Percentiles rank a stretch among this genome's conserved stretches.
phyloP scores from a whole-genome alignment of 2,113 vertebrate species.

The Tetrao urogallus region DNA sequence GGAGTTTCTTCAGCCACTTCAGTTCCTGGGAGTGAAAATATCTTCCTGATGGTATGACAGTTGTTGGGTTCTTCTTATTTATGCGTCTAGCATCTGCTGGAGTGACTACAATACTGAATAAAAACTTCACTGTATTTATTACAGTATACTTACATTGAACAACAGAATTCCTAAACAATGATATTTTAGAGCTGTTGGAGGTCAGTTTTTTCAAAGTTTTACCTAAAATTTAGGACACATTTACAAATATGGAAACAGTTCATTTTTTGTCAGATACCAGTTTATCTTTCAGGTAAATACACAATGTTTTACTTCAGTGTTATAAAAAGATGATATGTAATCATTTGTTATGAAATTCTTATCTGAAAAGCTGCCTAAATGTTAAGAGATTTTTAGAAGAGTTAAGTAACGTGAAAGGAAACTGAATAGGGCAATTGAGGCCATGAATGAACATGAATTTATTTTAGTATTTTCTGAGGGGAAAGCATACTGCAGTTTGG shows the following conservation, averaged over 20 bases:
- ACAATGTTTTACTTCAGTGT: neutral
- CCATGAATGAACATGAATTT: neutral
- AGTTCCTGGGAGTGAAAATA: neutral
- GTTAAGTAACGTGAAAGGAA: neutral
- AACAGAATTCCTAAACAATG: neutral
- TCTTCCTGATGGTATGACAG: neutral
- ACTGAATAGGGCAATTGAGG: neutral
- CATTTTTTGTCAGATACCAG: neutral
- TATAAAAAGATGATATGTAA: neutral
- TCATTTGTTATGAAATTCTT: neutral
- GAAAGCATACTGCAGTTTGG: neutral
- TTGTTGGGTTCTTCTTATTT: accelerated
- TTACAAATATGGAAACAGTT: neutral
- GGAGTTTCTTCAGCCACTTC: neutral
- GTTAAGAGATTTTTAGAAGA: neutral
- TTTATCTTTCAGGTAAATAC: neutral
- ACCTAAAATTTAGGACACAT: neutral
- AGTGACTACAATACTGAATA: neutral
- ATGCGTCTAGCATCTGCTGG: neutral
- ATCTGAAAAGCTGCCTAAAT: neutral
- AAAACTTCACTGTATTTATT: neutral
- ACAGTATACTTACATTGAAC: neutral
- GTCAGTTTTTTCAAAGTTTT: neutral
- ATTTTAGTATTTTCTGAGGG: neutral
- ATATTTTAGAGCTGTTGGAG: neutral